phyloP scores from a whole-genome alignment of 2,888 invertebrate species.

The Hofmannophila pseudospretella region DNA sequence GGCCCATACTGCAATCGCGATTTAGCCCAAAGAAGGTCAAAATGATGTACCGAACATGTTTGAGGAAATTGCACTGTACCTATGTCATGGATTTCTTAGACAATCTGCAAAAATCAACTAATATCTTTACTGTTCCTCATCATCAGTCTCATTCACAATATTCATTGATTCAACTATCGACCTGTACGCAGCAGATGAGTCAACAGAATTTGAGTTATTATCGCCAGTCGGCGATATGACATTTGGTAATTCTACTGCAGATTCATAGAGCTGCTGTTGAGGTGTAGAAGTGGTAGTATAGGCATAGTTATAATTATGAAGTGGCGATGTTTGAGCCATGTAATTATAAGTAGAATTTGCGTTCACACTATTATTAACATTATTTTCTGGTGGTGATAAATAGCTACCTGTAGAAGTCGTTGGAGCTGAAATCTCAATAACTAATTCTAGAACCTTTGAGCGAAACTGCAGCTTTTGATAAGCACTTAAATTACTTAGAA shows the following conservation, averaged over 20 bases:
- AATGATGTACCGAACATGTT: slow-evolving; percentile 7
- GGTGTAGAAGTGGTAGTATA: slow-evolving; percentile 12
- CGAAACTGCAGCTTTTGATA: not conserved
- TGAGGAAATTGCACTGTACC: too few relatives aligned
- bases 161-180: not conserved
- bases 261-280: not conserved
- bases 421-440: not conserved
- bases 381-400: not conserved
- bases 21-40: too few relatives aligned
- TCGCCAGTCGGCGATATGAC: slow-evolving; percentile 13
- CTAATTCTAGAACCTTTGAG: not conserved
- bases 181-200: not conserved
- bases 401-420: not conserved
- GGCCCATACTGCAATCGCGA: too few relatives aligned
- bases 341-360: too few relatives aligned
- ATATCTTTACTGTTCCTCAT: slow-evolving; percentile 13
- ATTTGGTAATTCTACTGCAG: slow-evolving; percentile 10
- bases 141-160: too few relatives aligned
- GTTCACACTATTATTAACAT: not conserved
- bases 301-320: not conserved
- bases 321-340: not conserved
- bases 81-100: slow-evolving; percentile 11
- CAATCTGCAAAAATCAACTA: slow-evolving; percentile 12
- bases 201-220: slow-evolving; percentile 11
- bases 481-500: not conserved